These are phyloP conservation scores for Euphydryas editha DNA, from an alignment of 2,888 invertebrate genomes.

Conservation along the genomic window DNA sequence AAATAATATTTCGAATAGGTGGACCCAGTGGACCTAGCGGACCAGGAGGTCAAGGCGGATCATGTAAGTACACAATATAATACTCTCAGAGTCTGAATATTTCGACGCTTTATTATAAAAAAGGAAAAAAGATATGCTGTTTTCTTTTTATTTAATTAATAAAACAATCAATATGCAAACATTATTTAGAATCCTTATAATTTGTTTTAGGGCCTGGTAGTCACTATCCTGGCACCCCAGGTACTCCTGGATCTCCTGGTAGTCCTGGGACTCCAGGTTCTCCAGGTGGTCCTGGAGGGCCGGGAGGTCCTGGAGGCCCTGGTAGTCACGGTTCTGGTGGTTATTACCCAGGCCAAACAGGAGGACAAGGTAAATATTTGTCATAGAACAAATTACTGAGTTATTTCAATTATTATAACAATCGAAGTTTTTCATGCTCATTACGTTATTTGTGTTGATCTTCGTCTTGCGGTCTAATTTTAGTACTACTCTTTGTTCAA, in stretches of 20 bases:
- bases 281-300: conserved; percentile 42
- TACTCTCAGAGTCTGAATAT: neutral
- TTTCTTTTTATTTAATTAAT: too few species aligned
- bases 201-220: too few species aligned
- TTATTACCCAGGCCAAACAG: conserved; percentile 38
- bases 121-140: too few species aligned
- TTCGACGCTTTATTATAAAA: neutral
- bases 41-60: conserved; percentile 39
- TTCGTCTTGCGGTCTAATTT: too few species aligned
- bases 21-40: conserved; percentile 38
- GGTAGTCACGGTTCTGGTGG: conserved; percentile 48
- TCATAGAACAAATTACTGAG: too few species aligned
- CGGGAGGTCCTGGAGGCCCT: conserved; percentile 41
- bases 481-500: too few species aligned
- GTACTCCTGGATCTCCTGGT: neutral
- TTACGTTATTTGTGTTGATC: too few species aligned
- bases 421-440: too few species aligned
- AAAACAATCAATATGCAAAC: too few species aligned
- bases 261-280: conserved; percentile 36
- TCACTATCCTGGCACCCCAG: conserved; percentile 46
- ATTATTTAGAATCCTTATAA: too few species aligned
- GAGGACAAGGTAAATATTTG: conserved; percentile 30
- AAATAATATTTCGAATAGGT: conserved; percentile 30
- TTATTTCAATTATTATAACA: too few species aligned
- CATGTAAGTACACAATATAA: neutral